Conservation (phyloP, 2,113 vertebrate genomes). For the Channa maculata region DNA sequence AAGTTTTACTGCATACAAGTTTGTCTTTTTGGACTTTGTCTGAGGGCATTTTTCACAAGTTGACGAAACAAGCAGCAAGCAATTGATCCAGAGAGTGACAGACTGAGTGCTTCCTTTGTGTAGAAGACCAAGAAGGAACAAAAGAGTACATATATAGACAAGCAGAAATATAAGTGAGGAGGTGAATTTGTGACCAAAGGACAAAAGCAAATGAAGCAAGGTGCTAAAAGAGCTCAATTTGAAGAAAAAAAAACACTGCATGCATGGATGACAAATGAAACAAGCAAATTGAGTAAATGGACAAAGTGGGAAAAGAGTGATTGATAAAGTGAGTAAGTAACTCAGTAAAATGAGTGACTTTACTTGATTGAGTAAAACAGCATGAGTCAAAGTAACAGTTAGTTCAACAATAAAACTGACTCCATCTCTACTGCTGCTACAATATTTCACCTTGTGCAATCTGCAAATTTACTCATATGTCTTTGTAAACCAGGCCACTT, state of each 20-base stretch:
- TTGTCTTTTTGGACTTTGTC: too few species aligned
- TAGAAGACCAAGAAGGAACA: not conserved
- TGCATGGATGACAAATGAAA: not conserved
- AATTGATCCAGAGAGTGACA: conserved; percentile 8
- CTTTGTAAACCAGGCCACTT: not conserved
- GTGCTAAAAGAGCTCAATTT: too few species aligned
- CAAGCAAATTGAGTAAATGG: not conserved
- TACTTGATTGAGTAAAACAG: not conserved
- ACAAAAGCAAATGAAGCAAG: too few species aligned
- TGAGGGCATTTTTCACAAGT: not conserved
- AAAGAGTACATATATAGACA: too few species aligned
- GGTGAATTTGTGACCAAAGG: too few species aligned
- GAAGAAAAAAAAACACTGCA: not conserved
- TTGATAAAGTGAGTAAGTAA: conserved; percentile 3
- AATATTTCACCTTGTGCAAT: not conserved
- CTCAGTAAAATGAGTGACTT: not conserved
- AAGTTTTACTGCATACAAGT: too few species aligned
- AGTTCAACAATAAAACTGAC: not conserved
- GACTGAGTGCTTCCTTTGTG: not conserved
- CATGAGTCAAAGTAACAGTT: not conserved
- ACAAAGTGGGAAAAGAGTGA: not conserved
- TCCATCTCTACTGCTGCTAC: not conserved
- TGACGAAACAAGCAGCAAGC: conserved; percentile 28
- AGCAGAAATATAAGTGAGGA: too few species aligned
- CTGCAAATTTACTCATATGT: conserved; percentile 7